These are phyloP conservation scores for Anaspis maculata DNA, from an alignment of 2,888 invertebrate species.

Conservation along the genomic window DNA sequence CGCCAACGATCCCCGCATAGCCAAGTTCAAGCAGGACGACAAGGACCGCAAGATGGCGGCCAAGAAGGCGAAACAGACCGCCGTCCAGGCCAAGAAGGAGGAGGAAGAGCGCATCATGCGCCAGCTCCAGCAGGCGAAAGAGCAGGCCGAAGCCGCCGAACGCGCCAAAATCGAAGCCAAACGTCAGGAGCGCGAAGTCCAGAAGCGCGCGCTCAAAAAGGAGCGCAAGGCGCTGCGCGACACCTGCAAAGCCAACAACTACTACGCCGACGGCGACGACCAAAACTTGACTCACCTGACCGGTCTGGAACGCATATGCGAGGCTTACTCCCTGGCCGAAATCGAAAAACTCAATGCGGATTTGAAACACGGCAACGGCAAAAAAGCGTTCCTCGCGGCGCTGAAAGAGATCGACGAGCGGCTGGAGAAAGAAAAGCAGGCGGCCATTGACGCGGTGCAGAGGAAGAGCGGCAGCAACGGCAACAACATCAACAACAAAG, in stretches of 20 bases:
- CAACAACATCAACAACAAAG: conserved; percentile 38
- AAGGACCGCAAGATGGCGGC: conserved; percentile 82
- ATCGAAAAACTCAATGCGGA: conserved; percentile 69
- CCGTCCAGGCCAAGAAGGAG: conserved; percentile 71
- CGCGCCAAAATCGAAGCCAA: conserved; percentile 72
- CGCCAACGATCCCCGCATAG: conserved; percentile 87
- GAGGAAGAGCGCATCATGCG: conserved; percentile 71
- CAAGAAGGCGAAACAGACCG: conserved; percentile 81
- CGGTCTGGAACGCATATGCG: conserved; percentile 86
- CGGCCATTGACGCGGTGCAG: conserved; percentile 47
- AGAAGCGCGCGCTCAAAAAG: conserved; percentile 79
- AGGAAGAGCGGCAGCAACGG: conserved; percentile 39
- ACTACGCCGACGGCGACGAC: conserved; percentile 63
- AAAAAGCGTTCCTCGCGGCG: conserved; percentile 57
- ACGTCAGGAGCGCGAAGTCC: conserved; percentile 76
- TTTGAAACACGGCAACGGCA: conserved; percentile 55
- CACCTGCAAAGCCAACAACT: conserved; percentile 71
- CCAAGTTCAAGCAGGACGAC: conserved; percentile 87
- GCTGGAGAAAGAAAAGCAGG: conserved; percentile 68
- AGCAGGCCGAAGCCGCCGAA: conserved; percentile 73
- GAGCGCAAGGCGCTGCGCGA: conserved; percentile 76
- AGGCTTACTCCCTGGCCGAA: conserved; percentile 62
- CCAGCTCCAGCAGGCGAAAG: conserved; percentile 67
- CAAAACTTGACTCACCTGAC: conserved; percentile 78
- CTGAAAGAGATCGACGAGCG: conserved; percentile 65